phyloP scores from a whole-genome alignment of 1,140 invertebrate genomes.

The Aphidius ervi region DNA sequence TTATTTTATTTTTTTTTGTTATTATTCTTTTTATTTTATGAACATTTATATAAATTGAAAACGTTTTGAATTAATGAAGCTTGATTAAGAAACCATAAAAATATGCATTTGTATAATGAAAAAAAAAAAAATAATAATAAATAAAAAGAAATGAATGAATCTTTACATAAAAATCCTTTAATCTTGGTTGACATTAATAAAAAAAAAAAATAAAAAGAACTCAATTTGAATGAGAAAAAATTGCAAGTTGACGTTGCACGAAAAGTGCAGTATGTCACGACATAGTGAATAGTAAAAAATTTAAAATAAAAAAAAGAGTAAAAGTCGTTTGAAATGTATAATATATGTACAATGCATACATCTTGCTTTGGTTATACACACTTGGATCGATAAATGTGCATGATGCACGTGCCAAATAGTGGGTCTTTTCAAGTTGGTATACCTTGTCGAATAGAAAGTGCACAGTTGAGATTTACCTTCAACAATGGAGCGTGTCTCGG shows the following conservation, averaged over 20 bases:
- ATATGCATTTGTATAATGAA: too few species aligned
- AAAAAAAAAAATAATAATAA: neutral
- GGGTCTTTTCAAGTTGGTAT: constrained; percentile 18
- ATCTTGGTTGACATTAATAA: neutral
- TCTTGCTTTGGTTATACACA: too few species aligned
- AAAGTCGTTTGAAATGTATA: too few species aligned
- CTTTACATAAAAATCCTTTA: constrained; percentile 12
- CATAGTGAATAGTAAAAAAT: neutral
- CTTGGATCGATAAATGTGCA: constrained; percentile 17
- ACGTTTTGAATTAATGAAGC: too few species aligned
- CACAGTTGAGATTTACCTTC: constrained; percentile 7
- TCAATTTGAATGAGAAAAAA: constrained; percentile 10
- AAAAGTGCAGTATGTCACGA: constrained; percentile 18
- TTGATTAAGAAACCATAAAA: too few species aligned
- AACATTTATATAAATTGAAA: too few species aligned
- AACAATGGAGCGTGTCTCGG: constrained; percentile 14
- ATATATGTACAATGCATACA: too few species aligned
- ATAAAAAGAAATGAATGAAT: constrained; percentile 5
- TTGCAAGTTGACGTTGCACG: neutral
- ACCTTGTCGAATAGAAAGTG: neutral
- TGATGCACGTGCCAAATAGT: constrained; percentile 19
- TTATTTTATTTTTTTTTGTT: too few species aligned
- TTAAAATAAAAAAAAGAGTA: neutral
- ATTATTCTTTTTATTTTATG: too few species aligned
- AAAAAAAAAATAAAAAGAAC: constrained; percentile 1